phyloP scores from a whole-genome alignment of 2,797 vertebrate species.

The Sciurus carolinensis region DNA sequence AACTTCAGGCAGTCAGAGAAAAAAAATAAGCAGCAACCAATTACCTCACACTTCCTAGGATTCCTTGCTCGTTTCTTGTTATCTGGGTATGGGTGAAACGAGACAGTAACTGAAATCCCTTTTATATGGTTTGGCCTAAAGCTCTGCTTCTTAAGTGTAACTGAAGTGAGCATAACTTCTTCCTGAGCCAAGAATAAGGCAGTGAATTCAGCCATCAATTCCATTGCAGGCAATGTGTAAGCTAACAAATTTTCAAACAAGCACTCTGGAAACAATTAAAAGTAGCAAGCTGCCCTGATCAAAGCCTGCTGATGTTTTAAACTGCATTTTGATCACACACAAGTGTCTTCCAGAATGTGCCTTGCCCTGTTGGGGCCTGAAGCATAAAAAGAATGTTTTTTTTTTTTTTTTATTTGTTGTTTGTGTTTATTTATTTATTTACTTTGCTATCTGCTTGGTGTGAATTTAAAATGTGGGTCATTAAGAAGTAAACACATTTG shows the following conservation, averaged over 20 bases:
- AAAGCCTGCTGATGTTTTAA: conserved; percentile 88
- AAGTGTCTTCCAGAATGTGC: conserved; percentile 80
- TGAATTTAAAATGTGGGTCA: conserved; percentile 89
- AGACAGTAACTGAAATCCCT: conserved; percentile 81
- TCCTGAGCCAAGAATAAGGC: conserved; percentile 84
- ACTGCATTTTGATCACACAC: conserved; percentile 87
- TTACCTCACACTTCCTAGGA: conserved; percentile 54
- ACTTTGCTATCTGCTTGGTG: conserved; percentile 78
- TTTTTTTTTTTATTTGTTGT: too few species aligned
- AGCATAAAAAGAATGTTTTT: conserved; percentile 74
- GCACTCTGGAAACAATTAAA: conserved; percentile 91
- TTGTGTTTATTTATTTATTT: too few species aligned
- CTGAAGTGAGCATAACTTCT: conserved; percentile 82
- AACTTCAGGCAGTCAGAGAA: conserved; percentile 60
- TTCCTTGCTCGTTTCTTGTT: conserved; percentile 67
- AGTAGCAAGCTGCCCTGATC: conserved; percentile 85
- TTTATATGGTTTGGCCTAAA: conserved; percentile 81
- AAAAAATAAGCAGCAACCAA: conserved; percentile 4
- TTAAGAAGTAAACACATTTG: conserved; percentile 88
- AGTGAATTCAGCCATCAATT: conserved; percentile 83
- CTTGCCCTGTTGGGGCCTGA: conserved; percentile 74
- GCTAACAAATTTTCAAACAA: conserved; percentile 89
- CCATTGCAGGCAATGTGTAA: conserved; percentile 85
- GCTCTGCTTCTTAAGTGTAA: conserved; percentile 79
- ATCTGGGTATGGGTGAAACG: conserved; percentile 63